A percentile compares a stretch with the other conserved stretches of the same genome.
Conservation (phyloP, 2,888 invertebrate species). For the Meiosimyza platycephala region DNA sequence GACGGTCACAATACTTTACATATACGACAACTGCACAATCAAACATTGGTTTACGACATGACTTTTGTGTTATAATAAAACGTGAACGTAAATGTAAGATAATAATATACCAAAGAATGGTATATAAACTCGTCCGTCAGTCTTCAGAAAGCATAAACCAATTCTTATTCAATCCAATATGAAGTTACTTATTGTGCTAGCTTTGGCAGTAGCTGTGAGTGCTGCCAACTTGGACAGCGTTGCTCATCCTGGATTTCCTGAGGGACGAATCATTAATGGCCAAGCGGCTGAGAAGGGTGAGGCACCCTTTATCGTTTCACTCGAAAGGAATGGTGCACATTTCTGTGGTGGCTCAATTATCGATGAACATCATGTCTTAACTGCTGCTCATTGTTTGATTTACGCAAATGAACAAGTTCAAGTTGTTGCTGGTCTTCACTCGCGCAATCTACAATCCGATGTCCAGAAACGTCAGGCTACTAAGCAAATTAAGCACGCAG, state of each 20-base stretch:
- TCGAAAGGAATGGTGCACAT: slow-evolving; percentile 49
- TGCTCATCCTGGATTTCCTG: slow-evolving; percentile 50
- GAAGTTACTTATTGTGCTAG: slow-evolving; percentile 53
- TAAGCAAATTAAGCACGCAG: slow-evolving; percentile 56
- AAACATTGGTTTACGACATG: too few species aligned
- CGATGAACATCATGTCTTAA: slow-evolving; percentile 57
- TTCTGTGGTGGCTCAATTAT: slow-evolving; percentile 68
- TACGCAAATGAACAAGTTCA: slow-evolving; percentile 39
- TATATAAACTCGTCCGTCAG: slow-evolving; percentile 44
- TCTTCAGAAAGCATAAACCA: slow-evolving; percentile 30
- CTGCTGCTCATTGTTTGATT: slow-evolving; percentile 63
- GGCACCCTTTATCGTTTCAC: slow-evolving; percentile 67
- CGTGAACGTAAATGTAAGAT: too few species aligned
- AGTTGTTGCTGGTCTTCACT: slow-evolving; percentile 65
- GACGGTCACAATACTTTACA: too few species aligned
- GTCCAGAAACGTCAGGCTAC: slow-evolving; percentile 53
- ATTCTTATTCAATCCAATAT: slow-evolving; percentile 46
- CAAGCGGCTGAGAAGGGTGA: slow-evolving; percentile 59
- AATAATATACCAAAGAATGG: not conserved
- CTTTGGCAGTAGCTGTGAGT: slow-evolving; percentile 50
- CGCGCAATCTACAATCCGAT: slow-evolving; percentile 47
- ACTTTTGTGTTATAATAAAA: too few species aligned
- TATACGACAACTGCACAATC: too few species aligned
- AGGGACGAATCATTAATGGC: slow-evolving; percentile 63
- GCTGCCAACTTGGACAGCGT: slow-evolving; percentile 47